Evolutionary conservation across 2,113 vertebrate species (phyloP).

Genomic region (Chaenocephalus aceratus): DNA sequence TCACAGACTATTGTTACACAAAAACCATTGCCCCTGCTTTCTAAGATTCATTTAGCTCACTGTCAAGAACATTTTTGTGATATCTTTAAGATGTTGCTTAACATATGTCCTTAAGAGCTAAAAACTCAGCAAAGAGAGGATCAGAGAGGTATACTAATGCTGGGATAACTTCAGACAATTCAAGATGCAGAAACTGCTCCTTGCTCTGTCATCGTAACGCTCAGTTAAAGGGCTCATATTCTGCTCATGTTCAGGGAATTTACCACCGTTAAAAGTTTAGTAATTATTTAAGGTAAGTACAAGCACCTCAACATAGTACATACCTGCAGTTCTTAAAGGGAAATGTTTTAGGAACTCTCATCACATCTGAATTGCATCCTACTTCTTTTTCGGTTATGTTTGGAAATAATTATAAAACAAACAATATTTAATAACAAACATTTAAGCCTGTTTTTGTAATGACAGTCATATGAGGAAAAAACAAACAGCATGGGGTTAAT

Average conservation of each 20-base stretch:
- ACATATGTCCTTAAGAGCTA: neutral
- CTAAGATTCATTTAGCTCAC: conserved; percentile 1
- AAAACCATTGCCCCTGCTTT: conserved; percentile 13
- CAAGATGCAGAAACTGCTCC: conserved; percentile 26
- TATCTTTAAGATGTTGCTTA: neutral
- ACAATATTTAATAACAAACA: neutral
- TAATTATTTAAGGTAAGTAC: too few species aligned
- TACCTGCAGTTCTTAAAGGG: neutral
- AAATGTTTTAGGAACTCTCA: neutral
- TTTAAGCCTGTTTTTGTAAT: neutral
- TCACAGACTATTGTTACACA: neutral
- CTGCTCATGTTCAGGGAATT: too few species aligned
- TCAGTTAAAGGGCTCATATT: neutral
- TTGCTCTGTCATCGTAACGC: conserved; percentile 27
- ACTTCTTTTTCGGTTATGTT: neutral
- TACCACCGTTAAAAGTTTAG: too few species aligned
- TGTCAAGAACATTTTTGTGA: neutral
- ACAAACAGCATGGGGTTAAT: neutral
- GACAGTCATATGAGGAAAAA: conserved; percentile 26
- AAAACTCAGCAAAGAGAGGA: conserved; percentile 33
- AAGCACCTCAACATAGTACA: neutral
- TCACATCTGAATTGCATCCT: neutral
- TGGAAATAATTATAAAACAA: neutral
- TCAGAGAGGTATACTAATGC: conserved; percentile 45
- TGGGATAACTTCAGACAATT: conserved; percentile 47